Percentiles rank a stretch among this genome's conserved stretches.
Evolutionary conservation across 2,113 vertebrate species (phyloP).

Genomic region (Morone chrysops): DNA sequence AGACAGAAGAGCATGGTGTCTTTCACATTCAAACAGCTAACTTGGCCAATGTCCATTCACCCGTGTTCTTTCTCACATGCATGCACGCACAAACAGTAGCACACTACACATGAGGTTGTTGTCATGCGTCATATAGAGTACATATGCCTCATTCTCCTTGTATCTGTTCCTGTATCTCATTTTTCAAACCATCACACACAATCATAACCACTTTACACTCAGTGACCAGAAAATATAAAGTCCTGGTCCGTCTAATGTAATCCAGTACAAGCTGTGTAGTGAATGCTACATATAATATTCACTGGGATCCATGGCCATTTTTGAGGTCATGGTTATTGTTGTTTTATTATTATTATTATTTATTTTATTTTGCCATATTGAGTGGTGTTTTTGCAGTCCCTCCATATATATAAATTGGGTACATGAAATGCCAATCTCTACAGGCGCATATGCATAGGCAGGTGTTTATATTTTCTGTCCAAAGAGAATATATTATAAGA

Average conservation of each 20-base stretch:
- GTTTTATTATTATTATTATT: too few species aligned
- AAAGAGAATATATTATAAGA: neutral
- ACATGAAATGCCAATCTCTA: neutral
- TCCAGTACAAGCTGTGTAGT: neutral
- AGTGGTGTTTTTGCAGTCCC: neutral
- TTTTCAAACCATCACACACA: constrained; percentile 59
- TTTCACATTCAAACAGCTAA: constrained; percentile 36
- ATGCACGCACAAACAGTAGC: constrained; percentile 15
- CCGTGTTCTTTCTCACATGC: constrained; percentile 11
- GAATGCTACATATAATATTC: neutral
- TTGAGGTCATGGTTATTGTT: neutral
- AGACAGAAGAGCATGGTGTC: constrained; percentile 1
- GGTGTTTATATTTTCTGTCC: neutral
- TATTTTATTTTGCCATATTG: neutral
- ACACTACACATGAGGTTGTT: constrained; percentile 27
- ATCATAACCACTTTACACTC: constrained; percentile 43
- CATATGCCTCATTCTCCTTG: constrained; percentile 34
- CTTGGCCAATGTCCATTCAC: constrained; percentile 30
- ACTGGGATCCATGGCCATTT: neutral
- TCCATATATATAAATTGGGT: neutral
- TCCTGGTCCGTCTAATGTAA: constrained; percentile 9
- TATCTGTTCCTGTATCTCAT: constrained; percentile 23
- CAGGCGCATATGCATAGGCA: neutral
- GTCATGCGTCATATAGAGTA: constrained; percentile 35
- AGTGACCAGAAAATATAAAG: constrained; percentile 36